Evolutionary conservation across 2,113 vertebrate species (phyloP).

Genomic region (Nycticorax nycticorax): DNA sequence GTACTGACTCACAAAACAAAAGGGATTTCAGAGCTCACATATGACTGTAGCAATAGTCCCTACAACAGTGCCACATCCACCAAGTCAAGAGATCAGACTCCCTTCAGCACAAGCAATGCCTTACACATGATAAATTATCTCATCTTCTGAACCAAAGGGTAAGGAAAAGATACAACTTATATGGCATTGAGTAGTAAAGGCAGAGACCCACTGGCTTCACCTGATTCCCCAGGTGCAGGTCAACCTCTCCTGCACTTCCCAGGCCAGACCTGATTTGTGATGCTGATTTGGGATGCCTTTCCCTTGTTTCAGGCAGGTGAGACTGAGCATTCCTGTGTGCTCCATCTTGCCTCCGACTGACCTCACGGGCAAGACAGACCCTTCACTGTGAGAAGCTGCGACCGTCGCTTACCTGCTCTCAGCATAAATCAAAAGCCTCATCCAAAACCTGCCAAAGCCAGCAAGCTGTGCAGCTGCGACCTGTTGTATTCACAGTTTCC

Average conservation of each 20-base stretch:
- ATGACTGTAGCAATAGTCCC: background rate
- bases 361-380: background rate
- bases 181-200: background rate
- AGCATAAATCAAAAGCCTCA: background rate
- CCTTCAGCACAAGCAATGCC: background rate
- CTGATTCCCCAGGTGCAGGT: background rate
- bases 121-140: background rate
- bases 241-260: background rate
- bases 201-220: background rate
- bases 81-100: background rate
- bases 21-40: background rate
- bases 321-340: background rate
- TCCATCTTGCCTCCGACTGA: background rate
- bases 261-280: background rate
- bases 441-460: background rate
- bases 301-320: background rate
- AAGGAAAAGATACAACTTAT: background rate
- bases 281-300: background rate
- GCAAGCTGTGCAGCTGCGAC: background rate
- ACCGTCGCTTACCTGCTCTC: background rate
- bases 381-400: accelerated
- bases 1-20: background rate
- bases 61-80: background rate
- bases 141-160: background rate
- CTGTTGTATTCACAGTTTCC: background rate